Base-by-base conservation (phyloP, 2,797 vertebrate genomes). In the Lepilemur ruficaudatus region DNA sequence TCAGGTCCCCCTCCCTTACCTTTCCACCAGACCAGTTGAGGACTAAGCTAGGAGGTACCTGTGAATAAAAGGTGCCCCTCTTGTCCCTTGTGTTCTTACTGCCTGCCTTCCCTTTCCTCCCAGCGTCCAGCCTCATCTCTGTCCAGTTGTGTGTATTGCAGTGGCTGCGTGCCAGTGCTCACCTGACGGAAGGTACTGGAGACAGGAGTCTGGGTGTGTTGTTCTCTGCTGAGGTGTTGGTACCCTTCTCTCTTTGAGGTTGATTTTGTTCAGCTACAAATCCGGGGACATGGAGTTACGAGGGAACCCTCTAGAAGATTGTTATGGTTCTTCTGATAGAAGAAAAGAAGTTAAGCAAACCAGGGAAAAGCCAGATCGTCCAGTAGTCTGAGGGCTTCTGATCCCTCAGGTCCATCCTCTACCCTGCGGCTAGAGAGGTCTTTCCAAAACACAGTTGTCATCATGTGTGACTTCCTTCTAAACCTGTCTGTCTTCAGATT, bases 101-200 rank as follows among this genome's bases (percentile, higher is more conserved):
- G 18, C 69, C 38, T 50, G 30, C 63, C 32, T 41, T 7, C 30
- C 7, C 23, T 43, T 43, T 28, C 48, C 28, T 70, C 28, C n/a
- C n/a, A n/a, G n/a, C n/a, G n/a, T n/a, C n/a, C 30, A 18, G 50
- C 57, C 70, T 79, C 63, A 3, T 65, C 80, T 41, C 57, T 6
- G 75, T 41, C 35, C 4, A 1, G 20, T 3, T 18, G 32, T 20
- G 22, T 35, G 1, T 52, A 1, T n/a, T 3, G 0, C 20, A 13
- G 23, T 3, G 17, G 76, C 23, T 61, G 12, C 43, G 17, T 9
- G 14, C 46, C 32, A 3, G 8, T 1, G 4, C 18, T 38, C 43
- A 55, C 41, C 72, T 46, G 30, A 46, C 25, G 20, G 9, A 65
- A 50, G 57, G 41, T 38, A 1, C 32, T 2, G 35, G 41, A 38